Conservation (phyloP, 2,113 vertebrate species). For the Macrotus californicus region DNA sequence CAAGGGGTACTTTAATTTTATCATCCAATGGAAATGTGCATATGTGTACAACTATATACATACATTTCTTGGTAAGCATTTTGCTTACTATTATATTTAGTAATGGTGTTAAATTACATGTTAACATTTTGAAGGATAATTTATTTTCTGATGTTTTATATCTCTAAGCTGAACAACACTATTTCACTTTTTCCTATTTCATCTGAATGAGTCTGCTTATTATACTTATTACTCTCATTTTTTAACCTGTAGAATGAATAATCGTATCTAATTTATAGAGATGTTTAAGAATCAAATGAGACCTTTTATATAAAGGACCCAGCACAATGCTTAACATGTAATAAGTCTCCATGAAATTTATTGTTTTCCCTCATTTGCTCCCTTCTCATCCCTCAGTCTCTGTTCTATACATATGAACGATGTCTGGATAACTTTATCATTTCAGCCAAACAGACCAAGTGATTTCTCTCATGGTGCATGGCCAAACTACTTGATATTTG, state of each 20-base stretch:
- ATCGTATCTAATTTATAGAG: background rate
- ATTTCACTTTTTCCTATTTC: background rate
- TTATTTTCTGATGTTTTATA: background rate
- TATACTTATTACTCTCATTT: background rate
- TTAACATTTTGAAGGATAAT: background rate
- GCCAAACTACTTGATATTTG: background rate
- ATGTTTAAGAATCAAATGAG: background rate
- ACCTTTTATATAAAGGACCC: background rate
- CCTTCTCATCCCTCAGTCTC: background rate
- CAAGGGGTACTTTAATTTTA: background rate
- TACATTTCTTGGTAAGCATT: background rate
- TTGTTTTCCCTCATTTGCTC: background rate
- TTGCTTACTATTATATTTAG: conserved; percentile 34
- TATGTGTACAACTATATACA: background rate
- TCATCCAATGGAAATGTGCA: background rate
- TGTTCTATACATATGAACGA: background rate
- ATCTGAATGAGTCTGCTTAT: background rate
- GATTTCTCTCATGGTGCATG: background rate
- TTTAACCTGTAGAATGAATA: background rate
- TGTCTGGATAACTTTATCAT: background rate
- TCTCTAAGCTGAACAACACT: background rate
- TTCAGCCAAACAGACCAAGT: background rate
- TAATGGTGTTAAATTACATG: background rate
- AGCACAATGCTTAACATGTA: background rate
- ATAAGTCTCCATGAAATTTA: background rate